Evolutionary conservation across 2,113 vertebrate genomes (phyloP), one percentile per base, ranked within the genome.

Genomic region (Hemichromis elongatus): DNA sequence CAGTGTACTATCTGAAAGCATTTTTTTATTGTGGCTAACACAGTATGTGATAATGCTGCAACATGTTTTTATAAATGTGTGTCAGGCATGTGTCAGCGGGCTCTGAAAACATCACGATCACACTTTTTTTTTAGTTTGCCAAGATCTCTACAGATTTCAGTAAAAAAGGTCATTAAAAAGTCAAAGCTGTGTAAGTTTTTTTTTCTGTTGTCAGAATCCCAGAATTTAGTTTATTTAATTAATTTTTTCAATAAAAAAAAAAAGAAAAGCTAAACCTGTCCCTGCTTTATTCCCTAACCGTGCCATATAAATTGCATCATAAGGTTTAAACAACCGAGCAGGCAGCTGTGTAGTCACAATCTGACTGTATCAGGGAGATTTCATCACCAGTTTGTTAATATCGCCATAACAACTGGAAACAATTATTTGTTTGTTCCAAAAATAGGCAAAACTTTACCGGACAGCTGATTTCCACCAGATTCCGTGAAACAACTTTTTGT

Each of bases 401-500:
- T 84, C n/a, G 56, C 84, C 35, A 52, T 79, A 42, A n/a, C 85
- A 59, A 90, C 86, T 12, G 61, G n/a, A 87, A 90, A 89, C 77
- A 66, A 21, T 37, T 37, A 3, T 37, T 75, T 47, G 82, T 54
- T 63, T 83, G 35, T 61, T 86, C 84, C 79, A 81, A 81, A 68
- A 87, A 85, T 52, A 87, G 37, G 53, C 10, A 37, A 61, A 81
- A 78, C 40, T 86, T 92, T 90, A 92, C 87, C 55, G 87, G 88
- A 89, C 70, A 61, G 5, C 78, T 83, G 86, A 82, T 87, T 87
- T 80, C 79, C 63, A 54, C 8, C 47, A 61, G 79, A 89, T 94
- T 94, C 92, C 86, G 57, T 54, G 79, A 94, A 93, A 81, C 45
- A 75, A 56, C 52, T 53, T 53, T 56, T 54, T 37, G 61, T 66